phyloP scores from a whole-genome alignment of 1,140 invertebrate species.

The Bombyx mori region DNA sequence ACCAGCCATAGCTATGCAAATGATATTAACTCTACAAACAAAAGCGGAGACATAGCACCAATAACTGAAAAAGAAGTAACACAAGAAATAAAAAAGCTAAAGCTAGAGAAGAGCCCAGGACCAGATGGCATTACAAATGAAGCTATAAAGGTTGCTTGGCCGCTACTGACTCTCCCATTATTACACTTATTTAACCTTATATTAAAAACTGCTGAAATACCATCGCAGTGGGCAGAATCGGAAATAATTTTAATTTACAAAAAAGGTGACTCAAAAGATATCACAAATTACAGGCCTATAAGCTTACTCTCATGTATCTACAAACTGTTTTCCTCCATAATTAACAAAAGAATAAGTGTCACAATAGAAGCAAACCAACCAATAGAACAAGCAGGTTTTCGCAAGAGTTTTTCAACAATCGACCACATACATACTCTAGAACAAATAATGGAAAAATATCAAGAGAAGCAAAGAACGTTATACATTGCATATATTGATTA shows the following conservation, averaged over 20 bases:
- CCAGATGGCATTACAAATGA: constrained; percentile 3
- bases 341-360: constrained; percentile 2
- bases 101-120: constrained; percentile 4
- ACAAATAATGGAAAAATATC: constrained; percentile 19
- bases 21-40: background rate
- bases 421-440: constrained; percentile 15
- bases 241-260: constrained; percentile 5
- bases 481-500: constrained; percentile 17
- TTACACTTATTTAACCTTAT: constrained; percentile 1
- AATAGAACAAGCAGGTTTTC: constrained; percentile 10
- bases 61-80: background rate
- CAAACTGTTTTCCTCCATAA: constrained; percentile 1
- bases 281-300: constrained; percentile 5
- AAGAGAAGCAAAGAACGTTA: constrained; percentile 8
- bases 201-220: background rate
- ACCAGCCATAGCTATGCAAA: background rate
- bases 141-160: background rate
- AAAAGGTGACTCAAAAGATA: constrained; percentile 4
- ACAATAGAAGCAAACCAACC: background rate
- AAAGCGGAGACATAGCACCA: background rate
- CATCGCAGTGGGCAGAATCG: background rate
- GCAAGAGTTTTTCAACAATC: constrained; percentile 8
- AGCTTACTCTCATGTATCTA: constrained; percentile 3
- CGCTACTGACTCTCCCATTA: background rate
- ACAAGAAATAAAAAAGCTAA: constrained; percentile 3